Conservation (phyloP, 1,140 invertebrate species). For the Manduca sexta region DNA sequence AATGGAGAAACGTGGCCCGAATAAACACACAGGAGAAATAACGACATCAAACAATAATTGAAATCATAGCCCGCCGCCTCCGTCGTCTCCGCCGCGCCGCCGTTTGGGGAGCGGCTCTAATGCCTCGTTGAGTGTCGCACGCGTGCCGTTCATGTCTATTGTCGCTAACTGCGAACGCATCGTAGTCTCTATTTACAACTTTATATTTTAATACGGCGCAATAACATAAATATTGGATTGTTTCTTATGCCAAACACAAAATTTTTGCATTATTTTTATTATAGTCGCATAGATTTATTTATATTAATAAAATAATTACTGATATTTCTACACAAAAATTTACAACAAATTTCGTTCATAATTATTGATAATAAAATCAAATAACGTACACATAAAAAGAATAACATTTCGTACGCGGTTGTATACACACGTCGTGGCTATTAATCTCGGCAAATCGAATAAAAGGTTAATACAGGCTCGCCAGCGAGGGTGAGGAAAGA, state of each 20-base stretch:
- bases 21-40: slow-evolving; percentile 67
- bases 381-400: neutral
- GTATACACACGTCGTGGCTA: slow-evolving; percentile 47
- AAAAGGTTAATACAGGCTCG: slow-evolving; percentile 53
- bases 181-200: too few relatives aligned
- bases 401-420: neutral
- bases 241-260: too few relatives aligned
- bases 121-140: slow-evolving; percentile 8
- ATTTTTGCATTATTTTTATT: too few relatives aligned
- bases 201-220: too few relatives aligned
- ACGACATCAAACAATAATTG: slow-evolving; percentile 69
- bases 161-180: neutral
- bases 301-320: too few relatives aligned
- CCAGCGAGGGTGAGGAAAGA: slow-evolving; percentile 42
- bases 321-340: too few relatives aligned
- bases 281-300: too few relatives aligned
- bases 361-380: neutral
- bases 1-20: slow-evolving; percentile 57
- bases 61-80: slow-evolving; percentile 58
- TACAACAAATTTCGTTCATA: too few relatives aligned
- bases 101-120: slow-evolving; percentile 29
- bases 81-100: neutral
- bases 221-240: too few relatives aligned
- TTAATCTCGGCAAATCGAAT: slow-evolving; percentile 65
- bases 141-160: neutral